Base-by-base conservation (phyloP, 2,113 vertebrate species). In the Marcusenius ussheri region DNA sequence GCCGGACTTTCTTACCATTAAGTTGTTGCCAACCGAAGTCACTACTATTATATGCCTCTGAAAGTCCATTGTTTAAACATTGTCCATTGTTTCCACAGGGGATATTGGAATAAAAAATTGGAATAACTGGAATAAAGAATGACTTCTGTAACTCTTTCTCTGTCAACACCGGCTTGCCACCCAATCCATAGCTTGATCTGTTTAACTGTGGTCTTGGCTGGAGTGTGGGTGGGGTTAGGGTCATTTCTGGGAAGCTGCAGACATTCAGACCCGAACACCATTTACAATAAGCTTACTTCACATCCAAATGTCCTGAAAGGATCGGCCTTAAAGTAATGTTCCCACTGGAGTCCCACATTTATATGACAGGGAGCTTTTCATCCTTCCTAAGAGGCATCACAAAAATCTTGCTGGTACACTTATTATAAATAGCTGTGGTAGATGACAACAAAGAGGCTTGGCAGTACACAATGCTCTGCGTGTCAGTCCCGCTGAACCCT, bases 391-490 rank as follows among this genome's bases (percentile, higher is more conserved):
- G n/a, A 83, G 49, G 17, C 31, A 31, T 77, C 31, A 5, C 47
- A 88, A 88, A 74, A 74, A 51, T 45, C 24, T 13, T 53, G 27
- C 62, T 35, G 47, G 50, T 46, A 47, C 46, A 87, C 31, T 70
- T 87, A 21, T 80, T 88, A 90, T 77, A 90, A 90, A 87, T 90
- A 90, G 51, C 50, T 87, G 66, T 77, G 42, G 24, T 53, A 17
- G 90, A 70, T 56, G 70, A 80, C 90, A 90, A 88, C 66, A 89
- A 45, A 4, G 45, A 21, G 39, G 8, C 42, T 9, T 66, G 88
- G n/a, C 88, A 56, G 77, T 10, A 50, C 80, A 50, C 42, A 46
- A 58, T 35, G 62, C 24, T 24, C 19, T 31, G 21, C 5, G 19
- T 19, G 13, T 39, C 66, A 51, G 0, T 66, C 49, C 42, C 51